phyloP scores from a whole-genome alignment of 2,113 vertebrate species.

The Desmodus rotundus region DNA sequence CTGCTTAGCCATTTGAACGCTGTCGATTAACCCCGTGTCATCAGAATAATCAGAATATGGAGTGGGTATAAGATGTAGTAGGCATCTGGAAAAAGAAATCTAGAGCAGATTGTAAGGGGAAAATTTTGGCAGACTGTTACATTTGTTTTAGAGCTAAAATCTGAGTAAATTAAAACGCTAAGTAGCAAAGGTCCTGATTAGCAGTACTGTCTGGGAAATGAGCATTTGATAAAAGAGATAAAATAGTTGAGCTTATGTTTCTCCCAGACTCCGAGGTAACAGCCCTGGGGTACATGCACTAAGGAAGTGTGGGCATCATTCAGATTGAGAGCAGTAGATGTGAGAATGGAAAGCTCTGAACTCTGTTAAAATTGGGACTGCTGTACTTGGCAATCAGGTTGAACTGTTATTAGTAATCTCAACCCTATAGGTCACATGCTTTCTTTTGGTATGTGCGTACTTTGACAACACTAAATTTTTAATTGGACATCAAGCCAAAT shows the following conservation, averaged over 20 bases:
- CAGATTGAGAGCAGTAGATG: not conserved
- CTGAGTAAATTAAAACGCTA: conserved; percentile 6
- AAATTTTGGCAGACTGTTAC: not conserved
- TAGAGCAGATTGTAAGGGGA: conserved; percentile 36
- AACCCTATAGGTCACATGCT: not conserved
- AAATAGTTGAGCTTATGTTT: not conserved
- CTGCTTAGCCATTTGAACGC: not conserved
- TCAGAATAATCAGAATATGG: not conserved
- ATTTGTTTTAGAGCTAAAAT: conserved; percentile 6
- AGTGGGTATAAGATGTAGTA: not conserved
- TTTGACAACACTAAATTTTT: not conserved
- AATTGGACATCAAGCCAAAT: not conserved
- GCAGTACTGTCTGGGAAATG: not conserved
- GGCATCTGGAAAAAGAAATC: conserved; percentile 52
- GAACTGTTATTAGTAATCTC: not conserved
- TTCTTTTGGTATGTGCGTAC: not conserved
- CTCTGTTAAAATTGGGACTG: not conserved
- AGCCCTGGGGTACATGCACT: not conserved
- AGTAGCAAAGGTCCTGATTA: not conserved
- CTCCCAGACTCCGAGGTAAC: not conserved
- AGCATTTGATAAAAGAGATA: not conserved
- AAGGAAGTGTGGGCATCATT: not conserved
- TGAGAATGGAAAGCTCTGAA: not conserved
- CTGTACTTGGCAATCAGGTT: not conserved
- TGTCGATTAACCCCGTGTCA: not conserved